A percentile compares a stretch with the other conserved stretches of the same genome.
Evolutionary conservation across 2,888 invertebrate species (phyloP).

Genomic region (Pristionchus mayeri): DNA sequence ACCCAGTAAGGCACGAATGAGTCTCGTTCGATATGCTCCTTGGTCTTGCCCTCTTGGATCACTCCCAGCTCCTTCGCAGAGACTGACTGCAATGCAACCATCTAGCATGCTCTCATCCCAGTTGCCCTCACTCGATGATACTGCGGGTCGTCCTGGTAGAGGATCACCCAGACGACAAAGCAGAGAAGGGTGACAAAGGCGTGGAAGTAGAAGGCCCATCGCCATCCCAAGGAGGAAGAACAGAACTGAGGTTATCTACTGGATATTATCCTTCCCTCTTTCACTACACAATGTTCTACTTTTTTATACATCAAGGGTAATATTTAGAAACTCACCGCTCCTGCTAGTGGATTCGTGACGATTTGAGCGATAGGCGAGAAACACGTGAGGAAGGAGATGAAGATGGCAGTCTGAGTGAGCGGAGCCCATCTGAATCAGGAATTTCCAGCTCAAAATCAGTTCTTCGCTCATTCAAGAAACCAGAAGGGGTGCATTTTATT

Average conservation of each 20-base stretch:
- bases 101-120: background rate
- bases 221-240: constrained; percentile 66
- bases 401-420: constrained; percentile 67
- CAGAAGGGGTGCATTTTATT: no score
- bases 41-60: constrained; percentile 68
- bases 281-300: no score
- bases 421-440: constrained; percentile 66
- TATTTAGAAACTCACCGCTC: constrained; percentile 58
- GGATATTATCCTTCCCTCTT: no score
- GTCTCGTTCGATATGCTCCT: constrained; percentile 69
- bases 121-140: constrained; percentile 22
- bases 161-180: constrained; percentile 59
- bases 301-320: no score
- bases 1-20: constrained; percentile 71
- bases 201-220: constrained; percentile 71
- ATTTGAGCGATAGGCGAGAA: constrained; percentile 68
- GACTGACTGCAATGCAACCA: constrained; percentile 52
- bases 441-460: background rate
- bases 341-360: constrained; percentile 69
- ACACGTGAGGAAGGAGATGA: constrained; percentile 69
- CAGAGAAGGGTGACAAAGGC: constrained; percentile 54
- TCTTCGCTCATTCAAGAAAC: background rate
- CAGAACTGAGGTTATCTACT: constrained; percentile 58
- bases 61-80: constrained; percentile 60
- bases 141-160: constrained; percentile 67